Evolutionary conservation across 53 echinoderm and acorn worm species (phyloP), one percentile per base, ranked within the genome.

Genomic region (Mesocentrotus franciscanus): DNA sequence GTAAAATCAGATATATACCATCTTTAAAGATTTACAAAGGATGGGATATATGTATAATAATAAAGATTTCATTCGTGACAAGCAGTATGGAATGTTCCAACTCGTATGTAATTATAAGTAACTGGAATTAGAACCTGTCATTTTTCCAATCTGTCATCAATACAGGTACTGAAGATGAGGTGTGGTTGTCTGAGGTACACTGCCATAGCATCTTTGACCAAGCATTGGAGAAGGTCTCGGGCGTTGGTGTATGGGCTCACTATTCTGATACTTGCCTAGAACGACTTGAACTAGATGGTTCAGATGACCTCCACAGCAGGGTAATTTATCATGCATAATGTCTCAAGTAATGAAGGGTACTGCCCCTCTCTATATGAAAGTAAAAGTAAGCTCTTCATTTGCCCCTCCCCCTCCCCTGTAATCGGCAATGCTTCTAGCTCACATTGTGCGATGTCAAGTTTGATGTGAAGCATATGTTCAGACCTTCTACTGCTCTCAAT

Each of bases 151-250:
- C 17, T 81, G 14, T 27, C 30, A 42, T 81, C 33, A 22, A 4
- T 66, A 9, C 68, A 96, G 89, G 71, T 66, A 60, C 91, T 18
- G 71, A 66, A 29, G 39, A 49, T 39, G 68, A 91, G 20, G 29
- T 75, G 1, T 95, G 96, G 95, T 60, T 91, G 87, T 95, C 95
- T 68, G 98, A 98, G 96, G 57, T 78, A 71, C 91, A 96, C 56
- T 98, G 97, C 93, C 95, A 90, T 95, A 93, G 93, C 20, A 95
- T 97, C 35, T 97, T 95, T 90, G 95, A 98, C 33, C 94, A 93
- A 76, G 98, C 97, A 66, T 61, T 96, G 35, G 78, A 93, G 95
- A 97, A 34, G 68, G 92, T 97, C 60, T 78, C 95, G 10, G 96
- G 95, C 10, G 35, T 71, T 34, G 96, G 85, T 90, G 97, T 98